Conservation (phyloP, 2,113 vertebrate genomes). For the Brachionichthys hirsutus region DNA sequence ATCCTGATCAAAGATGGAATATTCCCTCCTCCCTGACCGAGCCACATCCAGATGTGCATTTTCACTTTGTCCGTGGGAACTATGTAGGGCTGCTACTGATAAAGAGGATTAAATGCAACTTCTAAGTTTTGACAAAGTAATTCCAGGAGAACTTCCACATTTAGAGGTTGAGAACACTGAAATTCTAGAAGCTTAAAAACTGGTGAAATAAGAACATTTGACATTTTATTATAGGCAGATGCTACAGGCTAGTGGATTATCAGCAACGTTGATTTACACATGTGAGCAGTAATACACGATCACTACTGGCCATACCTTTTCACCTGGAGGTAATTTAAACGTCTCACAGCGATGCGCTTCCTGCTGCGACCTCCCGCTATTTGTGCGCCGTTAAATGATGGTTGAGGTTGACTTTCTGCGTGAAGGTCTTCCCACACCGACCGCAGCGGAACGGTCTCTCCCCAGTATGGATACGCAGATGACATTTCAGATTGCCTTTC, state of each 20-base stretch:
- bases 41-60: constrained; percentile 1
- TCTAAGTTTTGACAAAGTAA: constrained; percentile 6
- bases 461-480: constrained; percentile 70
- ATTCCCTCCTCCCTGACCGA: constrained; percentile 1
- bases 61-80: constrained; percentile 1
- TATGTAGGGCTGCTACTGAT: background rate
- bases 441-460: constrained; percentile 66
- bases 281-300: background rate
- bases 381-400: constrained; percentile 65
- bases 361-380: constrained; percentile 19
- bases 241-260: constrained; percentile 10
- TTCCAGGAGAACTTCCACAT: constrained; percentile 13
- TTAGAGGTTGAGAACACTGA: background rate
- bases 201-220: constrained; percentile 1
- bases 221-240: no score
- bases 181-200: background rate
- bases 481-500: constrained; percentile 70
- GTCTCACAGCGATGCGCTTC: background rate
- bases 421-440: constrained; percentile 67
- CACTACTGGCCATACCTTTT: background rate
- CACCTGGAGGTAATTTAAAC: background rate
- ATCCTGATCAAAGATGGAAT: constrained; percentile 1
- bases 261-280: constrained; percentile 16
- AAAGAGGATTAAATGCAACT: background rate
- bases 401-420: constrained; percentile 67